Conservation (phyloP, 1,140 invertebrate species). For the Drosophila nasuta region DNA sequence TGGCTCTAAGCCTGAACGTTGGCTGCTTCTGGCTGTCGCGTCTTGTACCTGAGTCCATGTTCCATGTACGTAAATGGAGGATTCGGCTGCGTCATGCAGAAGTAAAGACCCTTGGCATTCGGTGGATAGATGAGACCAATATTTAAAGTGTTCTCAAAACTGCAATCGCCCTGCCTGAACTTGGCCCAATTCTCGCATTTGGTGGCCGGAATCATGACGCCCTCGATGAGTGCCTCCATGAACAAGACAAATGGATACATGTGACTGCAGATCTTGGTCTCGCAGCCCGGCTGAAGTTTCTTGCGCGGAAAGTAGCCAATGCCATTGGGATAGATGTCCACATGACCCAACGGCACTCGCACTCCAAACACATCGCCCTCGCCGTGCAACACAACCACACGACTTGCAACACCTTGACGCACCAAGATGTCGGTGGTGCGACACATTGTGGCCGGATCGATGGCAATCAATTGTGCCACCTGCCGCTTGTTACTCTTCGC, state of each 20-base stretch:
- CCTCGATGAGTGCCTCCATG: slow-evolving; percentile 79
- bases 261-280: slow-evolving; percentile 75
- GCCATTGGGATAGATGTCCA: slow-evolving; percentile 82
- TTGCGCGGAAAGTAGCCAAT: slow-evolving; percentile 73
- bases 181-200: slow-evolving; percentile 80
- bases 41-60: slow-evolving; percentile 69
- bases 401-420: slow-evolving; percentile 45
- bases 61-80: slow-evolving; percentile 81
- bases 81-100: slow-evolving; percentile 75
- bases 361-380: slow-evolving; percentile 77
- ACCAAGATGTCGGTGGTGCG: slow-evolving; percentile 69
- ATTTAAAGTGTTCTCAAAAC: slow-evolving; percentile 68
- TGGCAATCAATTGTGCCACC: slow-evolving; percentile 70
- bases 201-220: slow-evolving; percentile 77
- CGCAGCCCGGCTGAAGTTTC: slow-evolving; percentile 74
- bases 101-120: slow-evolving; percentile 67
- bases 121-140: slow-evolving; percentile 73
- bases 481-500: slow-evolving; percentile 52
- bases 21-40: slow-evolving; percentile 16
- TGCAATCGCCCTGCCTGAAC: slow-evolving; percentile 72
- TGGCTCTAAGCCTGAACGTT: neutral
- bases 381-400: slow-evolving; percentile 73
- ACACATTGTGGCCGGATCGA: slow-evolving; percentile 82
- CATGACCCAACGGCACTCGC: slow-evolving; percentile 66
- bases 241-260: slow-evolving; percentile 80